A percentile compares a stretch with the other conserved stretches of the same genome.
Evolutionary conservation across 2,797 vertebrate species (phyloP).

Genomic region (Staurois parvus): DNA sequence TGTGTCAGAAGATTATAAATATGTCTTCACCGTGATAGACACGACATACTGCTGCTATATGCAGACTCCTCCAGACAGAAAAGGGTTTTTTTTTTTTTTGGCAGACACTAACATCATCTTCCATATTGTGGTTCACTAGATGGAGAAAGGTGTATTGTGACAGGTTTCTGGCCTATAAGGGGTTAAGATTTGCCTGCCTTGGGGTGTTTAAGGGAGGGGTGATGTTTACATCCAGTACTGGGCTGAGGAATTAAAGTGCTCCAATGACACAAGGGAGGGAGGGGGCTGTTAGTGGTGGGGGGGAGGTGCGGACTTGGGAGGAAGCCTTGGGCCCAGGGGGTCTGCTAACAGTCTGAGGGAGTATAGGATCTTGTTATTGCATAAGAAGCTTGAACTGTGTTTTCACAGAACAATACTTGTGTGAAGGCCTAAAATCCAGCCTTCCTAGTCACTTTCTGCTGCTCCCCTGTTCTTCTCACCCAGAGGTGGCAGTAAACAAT

Average conservation of each 20-base stretch:
- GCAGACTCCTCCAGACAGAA: too few species aligned
- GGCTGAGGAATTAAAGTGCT: constrained; percentile 45
- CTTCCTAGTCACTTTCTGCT: neutral
- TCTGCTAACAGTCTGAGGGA: neutral
- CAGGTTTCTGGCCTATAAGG: neutral
- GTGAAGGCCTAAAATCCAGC: neutral
- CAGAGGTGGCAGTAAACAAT: constrained; percentile 16
- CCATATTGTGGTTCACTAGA: neutral
- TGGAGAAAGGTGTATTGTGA: neutral
- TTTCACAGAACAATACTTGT: neutral
- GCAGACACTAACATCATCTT: neutral
- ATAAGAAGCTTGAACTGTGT: neutral
- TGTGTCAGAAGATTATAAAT: neutral
- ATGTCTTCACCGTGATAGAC: neutral
- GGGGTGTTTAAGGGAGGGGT: constrained; percentile 27
- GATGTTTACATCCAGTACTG: constrained; percentile 60
- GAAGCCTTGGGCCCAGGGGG: constrained; percentile 36
- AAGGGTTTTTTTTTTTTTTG: too few species aligned
- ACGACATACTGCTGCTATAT: neutral
- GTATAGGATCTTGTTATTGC: neutral
- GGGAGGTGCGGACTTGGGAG: constrained; percentile 36
- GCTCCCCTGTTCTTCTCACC: neutral
- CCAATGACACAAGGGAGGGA: constrained; percentile 36
- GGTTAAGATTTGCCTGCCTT: constrained; percentile 43
- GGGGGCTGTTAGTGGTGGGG: constrained; percentile 28